Evolutionary conservation across 2,113 vertebrate genomes (phyloP).

Genomic region (Romanogobio albipinnatus): DNA sequence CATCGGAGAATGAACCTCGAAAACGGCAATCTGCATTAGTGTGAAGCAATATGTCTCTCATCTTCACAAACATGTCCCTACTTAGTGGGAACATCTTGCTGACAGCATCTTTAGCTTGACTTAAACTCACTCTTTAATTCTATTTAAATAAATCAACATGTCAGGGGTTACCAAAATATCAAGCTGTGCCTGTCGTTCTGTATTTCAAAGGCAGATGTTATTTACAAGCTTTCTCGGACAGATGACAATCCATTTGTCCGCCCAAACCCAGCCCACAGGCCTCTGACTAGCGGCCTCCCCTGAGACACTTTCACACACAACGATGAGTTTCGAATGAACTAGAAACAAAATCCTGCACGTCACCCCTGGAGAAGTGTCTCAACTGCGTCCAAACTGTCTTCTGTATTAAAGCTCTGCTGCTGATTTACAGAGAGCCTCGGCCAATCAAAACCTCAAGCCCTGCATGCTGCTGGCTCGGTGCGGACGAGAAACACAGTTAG

Average conservation of each 20-base stretch:
- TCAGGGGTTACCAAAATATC: constrained; percentile 34
- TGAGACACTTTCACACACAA: constrained; percentile 46
- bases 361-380: constrained; percentile 22
- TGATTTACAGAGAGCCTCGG: constrained; percentile 51
- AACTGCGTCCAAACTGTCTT: constrained; percentile 44
- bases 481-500: constrained; percentile 38
- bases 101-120: constrained; percentile 15
- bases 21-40: neutral
- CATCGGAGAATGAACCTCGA: neutral
- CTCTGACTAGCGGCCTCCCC: constrained; percentile 18
- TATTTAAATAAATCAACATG: constrained; percentile 31
- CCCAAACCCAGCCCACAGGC: neutral
- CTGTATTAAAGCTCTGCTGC: constrained; percentile 9
- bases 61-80: constrained; percentile 16
- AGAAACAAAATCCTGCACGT: constrained; percentile 43
- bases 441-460: constrained; percentile 51
- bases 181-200: constrained; percentile 13
- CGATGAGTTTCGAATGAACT: constrained; percentile 31
- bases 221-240: constrained; percentile 36
- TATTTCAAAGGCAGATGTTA: constrained; percentile 36
- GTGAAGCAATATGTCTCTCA: neutral
- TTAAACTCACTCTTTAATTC: neutral
- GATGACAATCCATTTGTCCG: constrained; percentile 22
- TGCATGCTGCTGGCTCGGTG: constrained; percentile 34
- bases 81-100: neutral